phyloP scores from a whole-genome alignment of 2,888 invertebrate genomes.

The Drosophila nr. medialis region DNA sequence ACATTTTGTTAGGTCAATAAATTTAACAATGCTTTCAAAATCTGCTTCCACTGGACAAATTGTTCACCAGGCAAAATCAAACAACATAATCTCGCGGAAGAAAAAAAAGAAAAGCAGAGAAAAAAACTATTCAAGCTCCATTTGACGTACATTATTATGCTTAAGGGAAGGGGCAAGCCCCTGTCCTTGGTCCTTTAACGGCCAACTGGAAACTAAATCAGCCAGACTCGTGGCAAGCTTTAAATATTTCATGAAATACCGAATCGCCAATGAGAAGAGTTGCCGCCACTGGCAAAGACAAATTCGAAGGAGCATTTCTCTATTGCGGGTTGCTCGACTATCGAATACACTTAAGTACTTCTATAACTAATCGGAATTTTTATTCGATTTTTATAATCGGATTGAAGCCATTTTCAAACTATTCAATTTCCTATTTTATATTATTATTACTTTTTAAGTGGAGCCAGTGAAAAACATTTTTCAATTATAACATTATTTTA shows the following conservation, averaged over 20 bases:
- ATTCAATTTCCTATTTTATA: neutral
- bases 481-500: no score
- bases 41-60: slow-evolving; percentile 11
- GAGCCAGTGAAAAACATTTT: no score
- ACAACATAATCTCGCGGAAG: slow-evolving; percentile 16
- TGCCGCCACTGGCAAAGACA: slow-evolving; percentile 14
- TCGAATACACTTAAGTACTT: slow-evolving; percentile 6
- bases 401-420: neutral
- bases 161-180: neutral
- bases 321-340: neutral
- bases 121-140: slow-evolving; percentile 35
- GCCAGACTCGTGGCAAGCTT: slow-evolving; percentile 35
- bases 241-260: slow-evolving; percentile 72
- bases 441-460: no score
- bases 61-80: slow-evolving; percentile 16
- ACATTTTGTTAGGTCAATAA: slow-evolving; percentile 2
- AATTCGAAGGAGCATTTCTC: neutral
- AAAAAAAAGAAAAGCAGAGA: neutral
- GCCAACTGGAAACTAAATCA: slow-evolving; percentile 37
- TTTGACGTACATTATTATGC: slow-evolving; percentile 20
- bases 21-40: slow-evolving; percentile 12
- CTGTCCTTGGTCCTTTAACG: slow-evolving; percentile 40
- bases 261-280: slow-evolving; percentile 54
- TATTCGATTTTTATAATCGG: neutral
- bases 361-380: neutral